Base-by-base conservation (phyloP, 2,888 invertebrate species). In the Yponomeuta evonymella region DNA sequence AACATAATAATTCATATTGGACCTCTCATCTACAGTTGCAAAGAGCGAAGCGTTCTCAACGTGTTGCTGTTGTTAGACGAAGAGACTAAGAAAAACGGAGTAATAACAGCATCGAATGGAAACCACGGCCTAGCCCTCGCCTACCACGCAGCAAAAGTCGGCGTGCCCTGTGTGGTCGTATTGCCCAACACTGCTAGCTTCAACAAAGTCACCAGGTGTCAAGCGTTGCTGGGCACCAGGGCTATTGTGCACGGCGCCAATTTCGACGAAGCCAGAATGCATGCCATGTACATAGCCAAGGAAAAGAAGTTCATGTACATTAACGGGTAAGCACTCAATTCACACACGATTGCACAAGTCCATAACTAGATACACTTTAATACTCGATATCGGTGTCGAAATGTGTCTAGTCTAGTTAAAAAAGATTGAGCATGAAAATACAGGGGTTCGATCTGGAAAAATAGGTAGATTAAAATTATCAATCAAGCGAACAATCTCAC, bases 41-140 rank as follows among this genome's bases (percentile, higher is more conserved):
- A 98, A 84, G 98, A 98, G 83, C 94, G 98, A 73, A 98, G 98
- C 0, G 98, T 98, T 0, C 92, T 97, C 36, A 97, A 97, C 80
- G 95, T 96, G 0, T 89, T 98, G 70, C 80, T 96, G 75, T 94
- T 94, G 87, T 86, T 98, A 6, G 85, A 93, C 1, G 94, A 95
- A 30, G 96, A 96, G 33, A 95, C 97, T 81, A 95, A 94, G 81
- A 93, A 92, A 73, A 85, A 82, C 63, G 98, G 98, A 1, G 97
- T 98, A 0, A 95, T 97, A 72, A 95, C 98, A 1, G 98, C 98
- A 0, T 97, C 97, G 1, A 94, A 97, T 63, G 98, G 98, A 0
- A 99, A 99, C 86, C 98, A 99, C 83, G 98, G 98, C 0, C 93
- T 96, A 74, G 94, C 93, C 0, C 75, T 98, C 74, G 94, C 95